Evolutionary conservation across 2,797 vertebrate genomes (phyloP), one percentile per base, ranked within the genome.

Genomic region (Xiphophorus birchmanni): DNA sequence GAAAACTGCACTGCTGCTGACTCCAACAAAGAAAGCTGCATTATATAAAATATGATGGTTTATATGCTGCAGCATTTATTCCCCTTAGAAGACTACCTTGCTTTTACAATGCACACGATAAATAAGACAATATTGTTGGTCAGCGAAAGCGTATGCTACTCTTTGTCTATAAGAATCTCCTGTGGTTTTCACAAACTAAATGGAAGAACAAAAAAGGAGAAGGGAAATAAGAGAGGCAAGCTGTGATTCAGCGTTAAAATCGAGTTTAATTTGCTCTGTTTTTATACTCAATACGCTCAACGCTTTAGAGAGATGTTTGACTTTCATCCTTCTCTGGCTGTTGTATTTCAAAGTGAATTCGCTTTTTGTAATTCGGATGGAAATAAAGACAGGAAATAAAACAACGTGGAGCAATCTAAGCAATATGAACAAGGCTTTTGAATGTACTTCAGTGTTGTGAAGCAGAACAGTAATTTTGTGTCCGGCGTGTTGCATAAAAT

Each of bases 11-110:
- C 75, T 50, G 67, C 82, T 82, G 83, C 80, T 81, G 83, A 85
- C 63, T 72, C 80, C 56, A 74, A 76, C 72, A 76, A 82, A 76
- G 17, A 26, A 44, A 75, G 73, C 82, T 90, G 76, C 75, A 35
- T 82, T 85, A 85, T 88, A 80, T n/a, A 80, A 88, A 84, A 90
- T 81, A 71, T 65, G 76, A 80, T 75, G 54, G 71, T 67, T 78
- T 77, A 72, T 80, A 77, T 82, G 80, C 13, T 91, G 72, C 48
- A 91, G 84, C 83, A 91, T 89, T 2, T 37, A 89, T 89, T 83
- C 81, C 67, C 48, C 76, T 83, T 82, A 63, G 75, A 78, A 82
- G 65, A 44, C 15, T 79, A 74, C 58, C 75, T 88, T 9, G 13
- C 48, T 79, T 81, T 88, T 84, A 42, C 56, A 56, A 75, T 76